These are phyloP conservation scores for Ligdia adustata DNA, from an alignment of 2,888 invertebrate species.

Conservation along the genomic window DNA sequence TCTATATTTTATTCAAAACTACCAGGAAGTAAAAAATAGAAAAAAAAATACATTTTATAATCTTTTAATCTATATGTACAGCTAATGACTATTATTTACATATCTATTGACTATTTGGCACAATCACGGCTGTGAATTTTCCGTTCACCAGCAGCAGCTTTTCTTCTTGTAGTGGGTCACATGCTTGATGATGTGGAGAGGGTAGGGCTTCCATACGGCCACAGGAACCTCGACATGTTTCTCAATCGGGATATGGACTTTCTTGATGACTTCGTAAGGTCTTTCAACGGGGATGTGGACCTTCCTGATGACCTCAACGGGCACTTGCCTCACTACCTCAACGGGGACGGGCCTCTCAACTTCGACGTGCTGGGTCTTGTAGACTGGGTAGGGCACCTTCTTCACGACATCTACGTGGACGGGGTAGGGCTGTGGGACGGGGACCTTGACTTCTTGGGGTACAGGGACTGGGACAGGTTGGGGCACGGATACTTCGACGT, in stretches of 20 bases:
- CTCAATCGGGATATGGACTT: constrained; percentile 70
- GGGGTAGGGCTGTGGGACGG: constrained; percentile 77
- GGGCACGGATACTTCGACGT: constrained; percentile 68
- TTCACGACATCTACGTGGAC: constrained; percentile 74
- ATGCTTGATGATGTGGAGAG: constrained; percentile 78
- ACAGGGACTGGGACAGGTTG: constrained; percentile 71
- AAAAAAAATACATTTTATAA: constrained; percentile 18
- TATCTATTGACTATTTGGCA: constrained; percentile 78
- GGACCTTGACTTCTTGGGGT: constrained; percentile 69
- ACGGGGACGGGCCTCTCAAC: constrained; percentile 74
- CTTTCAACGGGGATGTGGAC: constrained; percentile 71
- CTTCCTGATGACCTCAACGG: constrained; percentile 72
- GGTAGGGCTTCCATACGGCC: constrained; percentile 77
- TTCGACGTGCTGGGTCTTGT: constrained; percentile 71
- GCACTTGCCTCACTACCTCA: constrained; percentile 71
- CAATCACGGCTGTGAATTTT: constrained; percentile 57
- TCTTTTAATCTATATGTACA: constrained; percentile 54
- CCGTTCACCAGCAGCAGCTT: constrained; percentile 71
- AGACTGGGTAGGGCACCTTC: constrained; percentile 74
- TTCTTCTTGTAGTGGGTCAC: constrained; percentile 79
- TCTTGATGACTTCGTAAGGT: constrained; percentile 76
- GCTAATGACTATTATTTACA: constrained; percentile 82
- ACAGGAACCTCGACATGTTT: constrained; percentile 75
- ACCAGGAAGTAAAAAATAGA: constrained; percentile 11
- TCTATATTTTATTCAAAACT: too few relatives aligned